Evolutionary conservation across 1,140 invertebrate genomes (phyloP), one percentile per base, ranked within the genome.

Genomic region (Goniozus legneri): DNA sequence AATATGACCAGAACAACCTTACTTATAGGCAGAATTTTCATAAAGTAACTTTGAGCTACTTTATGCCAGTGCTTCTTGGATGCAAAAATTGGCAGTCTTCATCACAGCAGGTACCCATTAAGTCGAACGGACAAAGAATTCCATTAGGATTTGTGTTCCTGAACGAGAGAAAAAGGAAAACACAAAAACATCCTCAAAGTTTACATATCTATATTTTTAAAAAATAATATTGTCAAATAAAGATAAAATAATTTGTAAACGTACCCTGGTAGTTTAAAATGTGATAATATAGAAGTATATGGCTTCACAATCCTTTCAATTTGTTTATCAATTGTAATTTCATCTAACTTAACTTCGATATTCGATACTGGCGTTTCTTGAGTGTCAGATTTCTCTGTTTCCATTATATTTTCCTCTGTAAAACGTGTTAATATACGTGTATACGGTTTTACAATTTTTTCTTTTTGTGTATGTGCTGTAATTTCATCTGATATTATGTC

Each of bases 51-150:
- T 51, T 42, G 52, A 52, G 42, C 56, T 66, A 64, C 59, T 54
- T 51, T 52, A 46, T 52, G 49, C 59, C 58, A 52, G 46, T 63
- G 37, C 53, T 60, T 46, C 48, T 60, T 14, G 64, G 66, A 59
- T 75, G 72, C 52, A 69, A 44, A 52, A 56, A 76, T 51, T 59
- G 61, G 58, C 75, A 77, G 42, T 69, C 68, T 41, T 55, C 67
- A 40, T 77, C 75, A 38, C 57, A 69, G 59, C 75, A 77, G 37
- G 65, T 73, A 35, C 75, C 73, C 65, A 65, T 71, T 14, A 77
- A 54, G 44, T 75, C 71, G 45, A 58, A 77, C 1, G 75, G 75
- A 48, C 75, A 77, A 36, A 77, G 63, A 43, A 75, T 62, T 53
- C 71, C 70, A 58, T 74, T 51, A 6, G 60, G 59, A 49, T 68